Conservation (phyloP, 2,888 invertebrate genomes). For the Eupithecia insigniata region DNA sequence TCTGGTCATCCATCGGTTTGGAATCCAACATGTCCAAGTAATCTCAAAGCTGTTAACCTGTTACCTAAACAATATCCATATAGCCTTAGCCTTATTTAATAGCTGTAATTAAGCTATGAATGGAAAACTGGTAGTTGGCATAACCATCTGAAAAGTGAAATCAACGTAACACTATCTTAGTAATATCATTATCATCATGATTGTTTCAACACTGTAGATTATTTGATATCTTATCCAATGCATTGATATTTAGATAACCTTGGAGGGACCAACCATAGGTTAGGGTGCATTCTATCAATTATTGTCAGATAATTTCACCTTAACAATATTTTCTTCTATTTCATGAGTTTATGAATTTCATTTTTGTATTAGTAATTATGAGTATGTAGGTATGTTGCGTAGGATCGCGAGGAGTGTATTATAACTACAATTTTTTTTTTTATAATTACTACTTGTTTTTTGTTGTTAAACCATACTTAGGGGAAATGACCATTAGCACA, state of each 20-base stretch:
- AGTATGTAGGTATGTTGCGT: too few species aligned
- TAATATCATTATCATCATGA: conserved; percentile 38
- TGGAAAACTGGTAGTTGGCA: not conserved
- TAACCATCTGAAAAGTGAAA: conserved; percentile 10
- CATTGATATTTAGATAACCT: conserved; percentile 67
- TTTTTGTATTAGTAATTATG: too few species aligned
- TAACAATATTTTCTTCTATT: not conserved
- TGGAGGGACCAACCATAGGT: conserved; percentile 35
- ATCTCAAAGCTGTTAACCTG: not conserved
- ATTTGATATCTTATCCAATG: conserved; percentile 55
- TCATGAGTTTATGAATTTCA: not conserved
- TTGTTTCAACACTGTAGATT: conserved; percentile 48
- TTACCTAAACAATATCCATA: not conserved
- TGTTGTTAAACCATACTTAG: not conserved
- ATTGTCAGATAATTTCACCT: conserved; percentile 21
- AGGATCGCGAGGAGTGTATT: too few species aligned
- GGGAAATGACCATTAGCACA: not conserved
- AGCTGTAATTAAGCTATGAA: too few species aligned
- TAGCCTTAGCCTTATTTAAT: not conserved
- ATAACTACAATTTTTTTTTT: too few species aligned
- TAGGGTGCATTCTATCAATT: conserved; percentile 13
- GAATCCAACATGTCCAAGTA: not conserved
- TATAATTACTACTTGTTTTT: too few species aligned
- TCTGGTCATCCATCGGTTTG: not conserved
- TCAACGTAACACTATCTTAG: conserved; percentile 36